Percentiles rank a stretch among this genome's conserved stretches.
These are phyloP conservation scores for Tachycineta bicolor DNA, from an alignment of 2,113 vertebrate species.

Conservation along the genomic window DNA sequence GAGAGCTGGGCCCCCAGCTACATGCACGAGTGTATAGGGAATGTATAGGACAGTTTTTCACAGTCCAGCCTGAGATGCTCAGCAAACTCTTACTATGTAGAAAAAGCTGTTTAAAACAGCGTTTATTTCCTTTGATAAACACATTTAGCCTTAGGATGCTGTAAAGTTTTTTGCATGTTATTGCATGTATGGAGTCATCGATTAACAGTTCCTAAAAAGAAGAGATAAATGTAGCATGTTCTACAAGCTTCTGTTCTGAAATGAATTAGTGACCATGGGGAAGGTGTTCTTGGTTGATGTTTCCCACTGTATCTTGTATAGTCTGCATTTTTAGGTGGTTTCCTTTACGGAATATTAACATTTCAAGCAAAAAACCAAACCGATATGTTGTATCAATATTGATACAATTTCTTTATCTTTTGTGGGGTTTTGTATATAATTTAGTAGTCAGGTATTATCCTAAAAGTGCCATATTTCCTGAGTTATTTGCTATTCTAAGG, in stretches of 20 bases:
- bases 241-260: background rate
- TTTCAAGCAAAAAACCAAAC: background rate
- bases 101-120: background rate
- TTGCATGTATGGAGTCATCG: fast-evolving
- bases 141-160: background rate
- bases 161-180: background rate
- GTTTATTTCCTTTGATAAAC: background rate
- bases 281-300: background rate
- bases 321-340: background rate
- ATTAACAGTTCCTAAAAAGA: background rate
- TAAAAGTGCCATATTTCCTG: background rate
- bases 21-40: background rate
- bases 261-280: background rate
- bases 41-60: slow-evolving; percentile 1
- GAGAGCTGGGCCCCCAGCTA: slow-evolving; percentile 55
- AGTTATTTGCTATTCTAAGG: background rate
- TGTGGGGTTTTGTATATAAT: background rate
- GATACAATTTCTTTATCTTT: background rate
- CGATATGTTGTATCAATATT: background rate
- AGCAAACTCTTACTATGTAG: background rate
- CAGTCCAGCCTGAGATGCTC: background rate
- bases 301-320: background rate
- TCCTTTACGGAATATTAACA: background rate
- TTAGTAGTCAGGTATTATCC: background rate
- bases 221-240: background rate